Base-by-base conservation (phyloP, 2,113 vertebrate species). In the Chloropsis cyanopogon region DNA sequence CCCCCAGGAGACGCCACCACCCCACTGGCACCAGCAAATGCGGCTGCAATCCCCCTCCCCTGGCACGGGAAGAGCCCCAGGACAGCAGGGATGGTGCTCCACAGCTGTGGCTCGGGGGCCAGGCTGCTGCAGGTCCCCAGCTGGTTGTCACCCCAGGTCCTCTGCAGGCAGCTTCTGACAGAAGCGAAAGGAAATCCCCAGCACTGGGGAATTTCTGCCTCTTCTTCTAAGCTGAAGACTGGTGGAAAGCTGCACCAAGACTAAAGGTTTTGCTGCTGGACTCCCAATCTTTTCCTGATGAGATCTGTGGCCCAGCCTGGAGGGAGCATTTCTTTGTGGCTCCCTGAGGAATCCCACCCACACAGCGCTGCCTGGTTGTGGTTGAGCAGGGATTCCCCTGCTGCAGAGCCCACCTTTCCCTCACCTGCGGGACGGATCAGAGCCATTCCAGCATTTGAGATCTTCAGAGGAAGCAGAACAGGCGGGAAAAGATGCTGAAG, bases 391-490 rank as follows among this genome's bases (percentile, higher is more conserved):
- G 57, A 81, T 70, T 73, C 61, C n/a, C 73, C 64, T 33, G 41
- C n/a, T 50, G 14, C 41, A 56, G 50, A 82, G 35, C 49, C 68
- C 85, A 59, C 56, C 3, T 1, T 35, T 47, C 1, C 0, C 42
- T 79, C 46, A 23, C 47, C 68, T 60, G 50, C 0, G 0, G 29
- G 39, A 79, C 59, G 23, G 12, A 54, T 68, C 0, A 0, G 26
- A 88, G 61, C 23, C 1, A 15, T 56, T 71, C 47, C 37, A 66
- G 66, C 4, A 0, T 35, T 31, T 2, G 2, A 1, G 20, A 16
- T 23, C 64, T 72, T 77, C 64, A 42, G 64, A 69, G 76, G 57
- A 79, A 18, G 59, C 24, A 91, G 54, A 83, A 86, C 2, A 57
- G 76, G 46, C 54, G 79, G 42, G n/a, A 53, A 44, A 31, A 59